Evolutionary conservation across 2,113 vertebrate genomes (phyloP).

Genomic region (Microtus oregoni): DNA sequence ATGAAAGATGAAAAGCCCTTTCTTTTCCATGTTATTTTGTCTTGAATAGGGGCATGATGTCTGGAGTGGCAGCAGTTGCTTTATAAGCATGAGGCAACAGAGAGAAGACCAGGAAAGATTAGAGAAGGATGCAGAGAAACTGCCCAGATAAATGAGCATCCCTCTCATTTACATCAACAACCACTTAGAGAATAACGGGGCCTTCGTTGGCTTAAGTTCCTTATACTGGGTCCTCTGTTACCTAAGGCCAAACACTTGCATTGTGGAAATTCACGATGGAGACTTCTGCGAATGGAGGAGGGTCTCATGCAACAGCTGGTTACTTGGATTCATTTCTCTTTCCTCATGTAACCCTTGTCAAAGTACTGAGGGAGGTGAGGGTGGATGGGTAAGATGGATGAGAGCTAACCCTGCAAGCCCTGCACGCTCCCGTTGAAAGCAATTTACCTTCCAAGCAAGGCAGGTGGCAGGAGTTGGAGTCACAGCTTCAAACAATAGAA

Average conservation of each 20-base stretch:
- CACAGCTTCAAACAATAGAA: background rate
- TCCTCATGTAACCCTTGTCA: background rate
- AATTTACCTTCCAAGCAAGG: background rate
- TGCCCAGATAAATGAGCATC: background rate
- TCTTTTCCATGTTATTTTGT: background rate
- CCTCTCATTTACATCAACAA: background rate
- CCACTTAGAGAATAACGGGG: background rate
- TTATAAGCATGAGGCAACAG: background rate
- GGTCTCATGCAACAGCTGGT: background rate
- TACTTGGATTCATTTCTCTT: background rate
- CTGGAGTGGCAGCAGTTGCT: background rate
- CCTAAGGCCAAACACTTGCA: background rate
- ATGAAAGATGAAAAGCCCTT: background rate
- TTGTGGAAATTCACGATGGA: background rate
- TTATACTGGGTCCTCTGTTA: background rate
- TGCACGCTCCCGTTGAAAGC: background rate
- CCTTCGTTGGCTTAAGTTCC: background rate
- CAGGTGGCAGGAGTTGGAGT: background rate
- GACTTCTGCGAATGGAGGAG: background rate
- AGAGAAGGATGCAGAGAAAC: background rate
- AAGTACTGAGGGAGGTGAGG: background rate
- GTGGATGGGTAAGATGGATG: background rate
- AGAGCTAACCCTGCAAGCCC: background rate
- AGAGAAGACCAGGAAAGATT: background rate
- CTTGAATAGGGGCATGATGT: background rate